phyloP scores from a whole-genome alignment of 2,113 vertebrate genomes.

The Scomber scombrus region DNA sequence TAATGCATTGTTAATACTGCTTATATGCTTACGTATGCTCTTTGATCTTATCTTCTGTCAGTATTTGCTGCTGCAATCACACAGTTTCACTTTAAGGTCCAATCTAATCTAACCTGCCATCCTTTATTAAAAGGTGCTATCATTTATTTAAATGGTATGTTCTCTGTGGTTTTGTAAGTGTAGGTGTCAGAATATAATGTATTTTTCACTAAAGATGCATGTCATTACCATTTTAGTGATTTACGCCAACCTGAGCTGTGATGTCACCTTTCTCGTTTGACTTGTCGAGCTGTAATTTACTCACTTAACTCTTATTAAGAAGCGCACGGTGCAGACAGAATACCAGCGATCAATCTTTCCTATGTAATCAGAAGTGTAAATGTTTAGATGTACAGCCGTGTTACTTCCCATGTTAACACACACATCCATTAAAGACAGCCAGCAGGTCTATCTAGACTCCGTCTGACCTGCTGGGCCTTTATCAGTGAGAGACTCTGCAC shows the following conservation, averaged over 20 bases:
- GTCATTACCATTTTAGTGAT: conserved; percentile 33
- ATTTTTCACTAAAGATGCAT: not conserved
- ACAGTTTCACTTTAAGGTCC: too few relatives aligned
- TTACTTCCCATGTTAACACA: conserved; percentile 74
- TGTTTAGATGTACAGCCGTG: conserved; percentile 75
- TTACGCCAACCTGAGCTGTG: conserved; percentile 29
- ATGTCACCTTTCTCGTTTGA: conserved; percentile 43
- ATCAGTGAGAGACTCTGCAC: conserved; percentile 74
- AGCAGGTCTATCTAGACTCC: conserved; percentile 36
- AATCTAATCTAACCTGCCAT: not conserved
- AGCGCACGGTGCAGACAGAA: conserved; percentile 27
- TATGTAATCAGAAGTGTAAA: conserved; percentile 61
- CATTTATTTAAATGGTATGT: not conserved
- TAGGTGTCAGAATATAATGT: not conserved
- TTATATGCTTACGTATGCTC: not conserved
- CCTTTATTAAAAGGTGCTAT: not conserved
- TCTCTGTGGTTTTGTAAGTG: conserved; percentile 1
- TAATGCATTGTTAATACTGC: not conserved
- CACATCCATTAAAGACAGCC: conserved; percentile 54
- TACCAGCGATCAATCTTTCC: conserved; percentile 60
- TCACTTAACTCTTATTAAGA: conserved; percentile 56
- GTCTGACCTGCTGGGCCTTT: conserved; percentile 64
- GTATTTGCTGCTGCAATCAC: too few relatives aligned
- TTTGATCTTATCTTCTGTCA: not conserved
- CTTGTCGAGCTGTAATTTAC: conserved; percentile 51